Base-by-base conservation (phyloP, 2,113 vertebrate species). In the Picathartes gymnocephalus region DNA sequence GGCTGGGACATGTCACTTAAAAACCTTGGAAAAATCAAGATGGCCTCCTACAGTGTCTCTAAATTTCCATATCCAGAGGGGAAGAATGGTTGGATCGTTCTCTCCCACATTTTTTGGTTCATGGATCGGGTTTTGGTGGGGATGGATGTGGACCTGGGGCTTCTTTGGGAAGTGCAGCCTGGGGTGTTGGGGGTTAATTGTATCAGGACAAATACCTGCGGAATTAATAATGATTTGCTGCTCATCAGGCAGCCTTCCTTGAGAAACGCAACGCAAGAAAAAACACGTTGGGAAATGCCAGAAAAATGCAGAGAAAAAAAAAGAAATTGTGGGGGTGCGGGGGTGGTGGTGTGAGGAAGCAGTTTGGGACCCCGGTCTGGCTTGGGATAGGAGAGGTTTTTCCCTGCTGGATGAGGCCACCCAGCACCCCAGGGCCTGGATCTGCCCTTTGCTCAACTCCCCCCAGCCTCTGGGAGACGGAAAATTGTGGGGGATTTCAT, bases 221-320 rank as follows among this genome's bases (percentile, higher is more conserved):
- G 92, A 95, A 94, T 96, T 96, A 95, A 94, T 97, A 83, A 95
- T 79, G 86, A 95, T 96, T 84, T 96, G 92, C 90, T 37, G 82
- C 88, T 96, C 86, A 93, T 81, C 91, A 40, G 80, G 60, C 91
- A 81, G 86, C 91, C 83, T 78, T 86, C 83, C 86, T 44, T 4
- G 10, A 94, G 90, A 96, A 93, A 96, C 79, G 94, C 6, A 74
- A 81, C 7, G 0, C 96, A 96, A 95, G 95, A 96, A 92, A 96
- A 96, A 96, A 97, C 95, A 97, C 40, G 94, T 96, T 14, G 53
- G 72, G 69, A 93, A 94, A 88, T 14, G 61, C 10, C 77, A 69
- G 88, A 96, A 96, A 97, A 97, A 97, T 88, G 88, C 65, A 42
- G 69, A 1, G 8, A 51, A 70, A 81, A 51, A 70, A 81, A 90